Evolutionary conservation across 2,113 vertebrate species (phyloP), one percentile per base, ranked within the genome.

Genomic region (Anarhynchus alexandrinus): DNA sequence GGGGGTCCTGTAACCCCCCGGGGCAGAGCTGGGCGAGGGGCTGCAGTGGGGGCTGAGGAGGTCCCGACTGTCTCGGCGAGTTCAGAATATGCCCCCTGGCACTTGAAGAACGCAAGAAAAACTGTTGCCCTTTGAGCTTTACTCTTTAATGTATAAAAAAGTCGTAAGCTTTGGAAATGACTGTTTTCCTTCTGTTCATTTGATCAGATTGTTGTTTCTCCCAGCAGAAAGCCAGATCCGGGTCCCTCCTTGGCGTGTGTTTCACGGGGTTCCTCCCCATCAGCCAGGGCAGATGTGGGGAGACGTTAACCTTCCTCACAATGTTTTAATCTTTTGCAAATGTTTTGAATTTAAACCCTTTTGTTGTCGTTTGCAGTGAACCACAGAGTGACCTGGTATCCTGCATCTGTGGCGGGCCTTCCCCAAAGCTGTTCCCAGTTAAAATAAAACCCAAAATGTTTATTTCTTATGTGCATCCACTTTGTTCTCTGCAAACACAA

Each of bases 181-280:
- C 26, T 25, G 23, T 36, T 22, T 47, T 26, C 49, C 26, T n/a
- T 57, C n/a, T 1, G 1, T 36, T 57, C 18, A 3, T 19, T 71
- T 73, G 32, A 4, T 57, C 49, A 19, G 8, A 29, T 22, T 2
- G 3, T 36, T 14, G 3, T 38, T 32, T 42, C 30, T 57, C 32
- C 27, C 7, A 57, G 52, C 43, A 34, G 52, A 51, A 45, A 38
- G 38, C 16, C 10, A 17, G 42, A 43, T 21, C 38, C 18, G 3
- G 6, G 43, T 30, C 36, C 57, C 22, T 11, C 20, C 34, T 10
- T 3, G 34, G 15, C 30, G 21, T 20, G 15, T 0, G 1, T n/a
- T 32, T 43, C 6, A 3, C 10, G 21, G 43, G 72, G 5, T 34
- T 58, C 58, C 36, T 11, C 36, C 32, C 51, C 29, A 26, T 8